Evolutionary conservation across 2,113 vertebrate genomes (phyloP).

Genomic region (Setophaga petechia): DNA sequence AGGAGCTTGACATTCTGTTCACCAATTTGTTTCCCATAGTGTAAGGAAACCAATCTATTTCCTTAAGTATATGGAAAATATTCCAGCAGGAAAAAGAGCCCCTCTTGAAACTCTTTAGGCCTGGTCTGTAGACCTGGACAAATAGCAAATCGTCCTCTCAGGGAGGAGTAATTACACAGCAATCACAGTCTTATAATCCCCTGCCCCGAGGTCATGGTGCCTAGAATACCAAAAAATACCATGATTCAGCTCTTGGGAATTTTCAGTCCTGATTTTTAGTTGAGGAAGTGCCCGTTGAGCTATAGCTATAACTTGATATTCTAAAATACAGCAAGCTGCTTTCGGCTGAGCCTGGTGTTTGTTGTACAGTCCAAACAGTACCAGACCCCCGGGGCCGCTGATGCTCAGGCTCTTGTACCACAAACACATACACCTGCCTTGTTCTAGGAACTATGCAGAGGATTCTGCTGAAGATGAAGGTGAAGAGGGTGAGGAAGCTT

Average conservation of each 20-base stretch:
- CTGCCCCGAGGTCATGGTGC: accelerated
- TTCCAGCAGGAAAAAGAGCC: neutral
- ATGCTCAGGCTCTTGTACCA: neutral
- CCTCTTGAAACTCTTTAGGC: neutral
- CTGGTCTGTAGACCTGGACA: neutral
- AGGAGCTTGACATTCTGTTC: neutral
- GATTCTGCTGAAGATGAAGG: constrained; percentile 86
- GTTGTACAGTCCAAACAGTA: neutral
- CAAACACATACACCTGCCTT: neutral
- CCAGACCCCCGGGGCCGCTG: neutral
- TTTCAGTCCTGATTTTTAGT: neutral
- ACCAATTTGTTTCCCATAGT: neutral
- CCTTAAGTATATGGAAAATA: neutral
- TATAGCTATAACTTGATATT: neutral
- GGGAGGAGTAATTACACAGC: neutral
- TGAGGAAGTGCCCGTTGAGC: neutral
- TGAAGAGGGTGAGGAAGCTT: constrained; percentile 81
- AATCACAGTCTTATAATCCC: neutral
- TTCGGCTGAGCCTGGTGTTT: neutral
- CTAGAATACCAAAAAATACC: neutral
- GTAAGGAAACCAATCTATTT: neutral
- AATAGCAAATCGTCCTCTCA: neutral
- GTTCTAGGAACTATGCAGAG: constrained; percentile 87
- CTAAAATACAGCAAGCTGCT: neutral
- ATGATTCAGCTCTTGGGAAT: neutral